Conservation (phyloP, 2,113 vertebrate genomes). For the Sinocyclocheilus anophthalmus region DNA sequence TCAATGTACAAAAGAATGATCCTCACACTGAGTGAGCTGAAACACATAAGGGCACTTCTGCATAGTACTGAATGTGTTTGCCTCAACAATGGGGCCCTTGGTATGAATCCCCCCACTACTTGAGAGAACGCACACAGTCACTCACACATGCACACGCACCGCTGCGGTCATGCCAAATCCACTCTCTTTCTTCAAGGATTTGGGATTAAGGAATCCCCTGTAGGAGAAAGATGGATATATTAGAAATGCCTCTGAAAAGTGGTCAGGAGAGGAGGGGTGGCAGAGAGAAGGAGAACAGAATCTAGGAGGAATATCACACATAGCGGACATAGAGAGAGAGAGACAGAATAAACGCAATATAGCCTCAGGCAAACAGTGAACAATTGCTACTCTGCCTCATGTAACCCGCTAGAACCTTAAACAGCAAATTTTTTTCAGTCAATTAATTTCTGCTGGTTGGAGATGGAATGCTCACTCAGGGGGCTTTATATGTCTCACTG, state of each 20-base stretch:
- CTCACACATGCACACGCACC: slow-evolving; percentile 53
- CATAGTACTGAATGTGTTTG: slow-evolving; percentile 53
- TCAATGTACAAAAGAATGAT: neutral
- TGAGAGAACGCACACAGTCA: slow-evolving; percentile 47
- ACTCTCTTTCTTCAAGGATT: slow-evolving; percentile 47
- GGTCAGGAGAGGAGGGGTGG: slow-evolving; percentile 70
- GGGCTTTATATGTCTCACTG: slow-evolving; percentile 41
- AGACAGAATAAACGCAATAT: slow-evolving; percentile 77
- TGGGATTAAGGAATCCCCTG: slow-evolving; percentile 46
- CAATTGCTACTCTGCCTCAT: slow-evolving; percentile 79
- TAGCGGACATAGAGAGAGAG: neutral
- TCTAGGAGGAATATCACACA: slow-evolving; percentile 30
- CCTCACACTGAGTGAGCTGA: slow-evolving; percentile 17
- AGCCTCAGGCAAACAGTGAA: slow-evolving; percentile 79
- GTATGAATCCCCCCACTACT: slow-evolving; percentile 29
- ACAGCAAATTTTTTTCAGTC: slow-evolving; percentile 81
- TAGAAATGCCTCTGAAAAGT: slow-evolving; percentile 70
- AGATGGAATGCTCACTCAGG: slow-evolving; percentile 61
- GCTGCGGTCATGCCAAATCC: slow-evolving; percentile 41
- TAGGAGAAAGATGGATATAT: slow-evolving; percentile 65
- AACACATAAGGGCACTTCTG: slow-evolving; percentile 2
- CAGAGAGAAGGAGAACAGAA: slow-evolving; percentile 18
- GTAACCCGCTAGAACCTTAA: slow-evolving; percentile 80
- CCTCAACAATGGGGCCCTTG: slow-evolving; percentile 60
- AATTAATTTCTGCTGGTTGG: slow-evolving; percentile 82